phyloP scores from a whole-genome alignment of 1,140 invertebrate species.

The Pissodes strobi region DNA sequence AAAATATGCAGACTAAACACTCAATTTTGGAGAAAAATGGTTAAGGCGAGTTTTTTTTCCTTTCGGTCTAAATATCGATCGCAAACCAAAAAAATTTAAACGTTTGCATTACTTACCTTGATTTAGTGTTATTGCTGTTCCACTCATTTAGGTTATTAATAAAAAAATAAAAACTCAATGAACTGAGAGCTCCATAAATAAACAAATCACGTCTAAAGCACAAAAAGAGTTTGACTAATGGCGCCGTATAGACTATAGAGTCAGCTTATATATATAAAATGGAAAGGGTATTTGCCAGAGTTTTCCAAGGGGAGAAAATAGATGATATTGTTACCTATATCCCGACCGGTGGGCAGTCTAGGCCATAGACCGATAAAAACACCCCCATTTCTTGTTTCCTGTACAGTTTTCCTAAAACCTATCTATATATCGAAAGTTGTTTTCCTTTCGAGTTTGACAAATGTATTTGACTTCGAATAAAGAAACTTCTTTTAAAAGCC shows the following conservation, averaged over 20 bases:
- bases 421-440: constrained; percentile 42
- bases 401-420: constrained; percentile 31
- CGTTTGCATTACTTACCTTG: no score
- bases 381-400: constrained; percentile 28
- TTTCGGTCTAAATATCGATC: no score
- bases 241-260: constrained; percentile 30
- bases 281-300: constrained; percentile 20
- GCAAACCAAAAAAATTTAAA: no score
- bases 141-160: no score
- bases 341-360: constrained; percentile 40
- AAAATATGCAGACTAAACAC: no score
- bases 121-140: no score
- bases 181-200: neutral
- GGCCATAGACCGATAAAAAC: constrained; percentile 42
- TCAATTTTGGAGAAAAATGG: no score
- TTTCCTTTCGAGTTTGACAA: constrained; percentile 40
- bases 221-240: constrained; percentile 16
- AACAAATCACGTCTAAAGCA: neutral
- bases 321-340: constrained; percentile 50
- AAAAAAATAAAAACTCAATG: no score
- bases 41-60: no score
- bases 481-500: constrained; percentile 34
- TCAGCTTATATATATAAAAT: constrained; percentile 22
- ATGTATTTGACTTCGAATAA: constrained; percentile 41
- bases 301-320: constrained; percentile 33